Conservation (phyloP, 2,797 vertebrate species). For the Betta splendens region DNA sequence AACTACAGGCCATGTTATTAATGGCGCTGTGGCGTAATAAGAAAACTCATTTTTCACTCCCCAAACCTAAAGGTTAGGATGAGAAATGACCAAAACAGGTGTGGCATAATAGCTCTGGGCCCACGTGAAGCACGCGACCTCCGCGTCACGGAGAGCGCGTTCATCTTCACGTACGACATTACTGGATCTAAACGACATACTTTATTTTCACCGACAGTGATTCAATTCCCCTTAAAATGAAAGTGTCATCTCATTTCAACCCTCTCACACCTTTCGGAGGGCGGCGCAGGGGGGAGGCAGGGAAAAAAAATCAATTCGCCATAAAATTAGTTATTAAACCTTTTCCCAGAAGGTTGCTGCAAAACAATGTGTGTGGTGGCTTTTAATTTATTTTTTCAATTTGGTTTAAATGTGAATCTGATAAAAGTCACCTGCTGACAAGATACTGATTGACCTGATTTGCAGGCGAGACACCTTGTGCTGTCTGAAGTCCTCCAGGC, state of each 20-base stretch:
- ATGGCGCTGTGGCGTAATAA: constrained; percentile 73
- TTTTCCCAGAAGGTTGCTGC: constrained; percentile 61
- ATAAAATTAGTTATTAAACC: constrained; percentile 79
- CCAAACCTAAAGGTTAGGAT: constrained; percentile 75
- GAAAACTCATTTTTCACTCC: constrained; percentile 77
- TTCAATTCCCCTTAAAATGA: constrained; percentile 80
- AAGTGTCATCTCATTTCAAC: constrained; percentile 54
- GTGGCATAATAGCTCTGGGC: constrained; percentile 66
- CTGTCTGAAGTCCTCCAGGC: constrained; percentile 46
- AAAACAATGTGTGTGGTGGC: constrained; percentile 52
- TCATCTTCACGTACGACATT: constrained; percentile 75
- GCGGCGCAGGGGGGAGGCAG: constrained; percentile 31
- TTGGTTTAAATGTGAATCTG: constrained; percentile 76
- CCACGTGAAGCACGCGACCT: constrained; percentile 58
- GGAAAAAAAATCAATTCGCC: constrained; percentile 73
- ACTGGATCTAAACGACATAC: constrained; percentile 68
- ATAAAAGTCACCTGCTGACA: constrained; percentile 71
- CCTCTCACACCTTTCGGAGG: constrained; percentile 60
- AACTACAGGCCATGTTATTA: constrained; percentile 72
- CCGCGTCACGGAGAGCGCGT: constrained; percentile 50
- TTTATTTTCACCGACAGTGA: constrained; percentile 74
- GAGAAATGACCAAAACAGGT: constrained; percentile 75
- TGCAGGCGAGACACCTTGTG: constrained; percentile 49
- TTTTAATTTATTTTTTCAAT: constrained; percentile 77
- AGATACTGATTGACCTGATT: constrained; percentile 64